Evolutionary conservation across 2,797 vertebrate genomes (phyloP).

Genomic region (Typhlichthys eigenmanni): DNA sequence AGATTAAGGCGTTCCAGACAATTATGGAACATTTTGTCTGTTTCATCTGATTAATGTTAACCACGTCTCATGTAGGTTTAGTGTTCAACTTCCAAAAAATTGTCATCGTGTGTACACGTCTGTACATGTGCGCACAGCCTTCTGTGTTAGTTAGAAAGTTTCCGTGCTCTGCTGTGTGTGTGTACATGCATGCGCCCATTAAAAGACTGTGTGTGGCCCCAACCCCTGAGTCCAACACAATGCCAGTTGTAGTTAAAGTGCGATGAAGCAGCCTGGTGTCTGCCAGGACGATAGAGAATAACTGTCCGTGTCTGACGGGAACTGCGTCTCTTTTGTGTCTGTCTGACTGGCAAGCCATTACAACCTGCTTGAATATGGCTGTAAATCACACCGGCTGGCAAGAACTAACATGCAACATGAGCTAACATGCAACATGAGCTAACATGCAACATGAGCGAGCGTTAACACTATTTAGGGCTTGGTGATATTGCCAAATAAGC

Average conservation of each 20-base stretch:
- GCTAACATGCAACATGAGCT: background rate
- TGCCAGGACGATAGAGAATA: conserved; percentile 37
- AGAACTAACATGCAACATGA: conserved; percentile 6
- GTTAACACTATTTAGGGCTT: background rate
- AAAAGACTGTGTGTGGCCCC: conserved; percentile 64
- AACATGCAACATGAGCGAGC: conserved; percentile 6
- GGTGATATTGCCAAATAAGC: background rate
- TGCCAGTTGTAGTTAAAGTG: conserved; percentile 52
- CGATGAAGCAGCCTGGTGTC: conserved; percentile 55
- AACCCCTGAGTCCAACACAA: conserved; percentile 51
- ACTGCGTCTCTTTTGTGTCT: conserved; percentile 46
- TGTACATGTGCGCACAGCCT: conserved; percentile 9
- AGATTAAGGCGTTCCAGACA: conserved; percentile 18
- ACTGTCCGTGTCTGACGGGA: conserved; percentile 42
- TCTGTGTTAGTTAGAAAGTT: conserved; percentile 20
- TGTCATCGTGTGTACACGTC: conserved; percentile 9
- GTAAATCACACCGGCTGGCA: conserved; percentile 53
- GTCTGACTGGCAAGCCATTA: conserved; percentile 21
- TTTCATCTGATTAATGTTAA: conserved; percentile 1
- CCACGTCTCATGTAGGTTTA: background rate
- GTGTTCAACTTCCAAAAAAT: background rate
- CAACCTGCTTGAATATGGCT: conserved; percentile 31
- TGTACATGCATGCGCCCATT: conserved; percentile 27
- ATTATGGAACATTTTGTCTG: conserved; percentile 21
- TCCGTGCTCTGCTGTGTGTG: conserved; percentile 37